Evolutionary conservation across 2,888 invertebrate genomes (phyloP), one percentile per base, ranked within the genome.

Genomic region (Odontomyia ornata): DNA sequence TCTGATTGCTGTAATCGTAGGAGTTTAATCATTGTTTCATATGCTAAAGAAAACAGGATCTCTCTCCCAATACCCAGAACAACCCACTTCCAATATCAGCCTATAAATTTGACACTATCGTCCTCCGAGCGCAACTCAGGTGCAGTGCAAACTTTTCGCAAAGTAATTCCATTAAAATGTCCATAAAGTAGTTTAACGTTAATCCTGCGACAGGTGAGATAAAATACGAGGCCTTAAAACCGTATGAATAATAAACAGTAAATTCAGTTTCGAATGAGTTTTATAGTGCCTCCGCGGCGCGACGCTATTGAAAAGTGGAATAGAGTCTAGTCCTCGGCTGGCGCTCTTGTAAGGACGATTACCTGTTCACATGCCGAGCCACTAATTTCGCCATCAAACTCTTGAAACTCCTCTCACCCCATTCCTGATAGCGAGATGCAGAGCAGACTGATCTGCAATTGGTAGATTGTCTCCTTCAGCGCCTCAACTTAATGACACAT

Each of bases 401-500:
- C n/a, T 67, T 7, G 67, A 36, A 67, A 67, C 15, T 30, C 30
- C 65, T 1, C 21, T 60, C 67, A 25, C 25, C 25, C 60, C 60
- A 1, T 18, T 11, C 2, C 23, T 13, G 52, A 52, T 52, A 18
- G 52, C 25, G 60, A 60, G 11, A 60, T 7, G 25, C 21, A 3
- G n/a, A 18, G 56, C 28, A 72, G 72, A 28, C 56, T 72, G 5
- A 56, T 72, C 52, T 56, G 7, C 15, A 65, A 28, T 56, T 72
- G 56, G 72, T 28, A 28, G 72, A 72, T 72, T 72, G 56, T 72
- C 72, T 72, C 56, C 18, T 27, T 72, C 72, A 56, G 28, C 18
- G 72, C 72, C n/a, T 72, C 56, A 21, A 56, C 72, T 72, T 56
- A 72, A 72, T 72, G 72, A 72, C 72, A 72, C 72, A 72, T 72